These are phyloP conservation scores for Vanessa atalanta DNA, from an alignment of 1,140 invertebrate genomes.

Conservation along the genomic window DNA sequence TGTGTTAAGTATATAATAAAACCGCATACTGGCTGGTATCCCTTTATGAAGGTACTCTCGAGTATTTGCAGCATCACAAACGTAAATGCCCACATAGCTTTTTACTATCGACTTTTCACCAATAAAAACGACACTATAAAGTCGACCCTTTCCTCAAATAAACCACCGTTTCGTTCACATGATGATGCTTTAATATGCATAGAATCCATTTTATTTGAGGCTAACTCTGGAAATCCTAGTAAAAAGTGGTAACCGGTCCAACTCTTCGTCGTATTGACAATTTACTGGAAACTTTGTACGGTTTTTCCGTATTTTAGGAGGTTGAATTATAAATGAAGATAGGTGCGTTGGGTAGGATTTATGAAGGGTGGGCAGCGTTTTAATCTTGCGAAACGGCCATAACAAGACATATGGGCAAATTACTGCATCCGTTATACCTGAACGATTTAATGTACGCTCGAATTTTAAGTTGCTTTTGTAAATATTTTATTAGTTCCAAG, in stretches of 20 bases:
- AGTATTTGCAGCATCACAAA: constrained; percentile 47
- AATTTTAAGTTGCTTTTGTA: constrained; percentile 54
- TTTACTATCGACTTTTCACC: constrained; percentile 72
- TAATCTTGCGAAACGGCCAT: constrained; percentile 74
- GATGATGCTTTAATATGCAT: constrained; percentile 79
- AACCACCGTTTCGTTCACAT: constrained; percentile 65
- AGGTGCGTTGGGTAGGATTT: constrained; percentile 68
- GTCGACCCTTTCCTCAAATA: constrained; percentile 62
- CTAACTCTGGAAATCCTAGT: constrained; percentile 60
- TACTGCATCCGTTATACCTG: constrained; percentile 73
- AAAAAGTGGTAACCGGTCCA: constrained; percentile 44
- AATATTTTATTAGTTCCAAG: constrained; percentile 49
- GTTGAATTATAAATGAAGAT: constrained; percentile 69
- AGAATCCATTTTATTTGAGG: constrained; percentile 73
- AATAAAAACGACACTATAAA: constrained; percentile 69
- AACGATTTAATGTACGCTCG: constrained; percentile 66
- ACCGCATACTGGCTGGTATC: constrained; percentile 30
- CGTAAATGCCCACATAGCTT: constrained; percentile 58
- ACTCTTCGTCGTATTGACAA: constrained; percentile 56
- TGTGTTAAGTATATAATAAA: constrained; percentile 28
- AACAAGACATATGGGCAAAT: constrained; percentile 77
- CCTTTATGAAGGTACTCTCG: constrained; percentile 48
- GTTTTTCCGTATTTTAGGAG: constrained; percentile 61
- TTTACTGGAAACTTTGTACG: constrained; percentile 53
- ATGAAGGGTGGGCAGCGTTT: constrained; percentile 74